A percentile compares a stretch with the other conserved stretches of the same genome.
phyloP scores from a whole-genome alignment of 2,888 invertebrate species.

The Dichetophora obliterata region DNA sequence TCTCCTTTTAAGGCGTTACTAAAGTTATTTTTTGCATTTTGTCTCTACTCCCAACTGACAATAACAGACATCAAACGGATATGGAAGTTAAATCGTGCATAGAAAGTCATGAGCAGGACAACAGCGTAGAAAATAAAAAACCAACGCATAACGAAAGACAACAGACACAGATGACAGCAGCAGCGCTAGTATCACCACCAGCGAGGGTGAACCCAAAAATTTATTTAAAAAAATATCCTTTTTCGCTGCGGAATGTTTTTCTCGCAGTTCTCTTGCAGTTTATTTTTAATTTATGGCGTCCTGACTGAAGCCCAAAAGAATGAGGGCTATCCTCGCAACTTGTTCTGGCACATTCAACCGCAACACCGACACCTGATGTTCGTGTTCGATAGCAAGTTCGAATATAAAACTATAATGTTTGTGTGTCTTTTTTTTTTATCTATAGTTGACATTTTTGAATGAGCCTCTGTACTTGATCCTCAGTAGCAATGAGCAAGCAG shows the following conservation, averaged over 20 bases:
- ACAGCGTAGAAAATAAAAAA: slow-evolving; percentile 15
- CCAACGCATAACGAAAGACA: background rate
- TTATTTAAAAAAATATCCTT: slow-evolving; percentile 18
- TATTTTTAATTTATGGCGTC: slow-evolving; percentile 40
- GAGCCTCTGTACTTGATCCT: background rate
- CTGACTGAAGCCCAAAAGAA: slow-evolving; percentile 3
- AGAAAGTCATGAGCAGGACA: slow-evolving; percentile 37
- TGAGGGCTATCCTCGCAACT: no score
- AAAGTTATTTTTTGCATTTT: slow-evolving; percentile 25
- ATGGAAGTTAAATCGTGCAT: slow-evolving; percentile 39
- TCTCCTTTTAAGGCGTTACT: slow-evolving; percentile 33
- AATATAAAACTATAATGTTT: slow-evolving; percentile 38
- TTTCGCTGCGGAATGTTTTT: background rate
- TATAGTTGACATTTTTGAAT: background rate
- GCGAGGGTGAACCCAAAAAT: background rate
- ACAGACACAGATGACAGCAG: background rate
- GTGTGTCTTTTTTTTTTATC: background rate
- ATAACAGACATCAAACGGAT: slow-evolving; percentile 35
- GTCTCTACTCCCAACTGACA: slow-evolving; percentile 15
- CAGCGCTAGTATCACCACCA: background rate
- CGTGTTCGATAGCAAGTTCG: slow-evolving; percentile 65
- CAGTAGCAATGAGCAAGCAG: background rate
- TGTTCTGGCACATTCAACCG: no score
- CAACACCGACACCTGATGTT: slow-evolving; percentile 60
- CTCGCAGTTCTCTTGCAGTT: background rate